These are phyloP conservation scores for Potamilus streckersoni DNA, from an alignment of 1,140 invertebrate genomes.

Conservation along the genomic window DNA sequence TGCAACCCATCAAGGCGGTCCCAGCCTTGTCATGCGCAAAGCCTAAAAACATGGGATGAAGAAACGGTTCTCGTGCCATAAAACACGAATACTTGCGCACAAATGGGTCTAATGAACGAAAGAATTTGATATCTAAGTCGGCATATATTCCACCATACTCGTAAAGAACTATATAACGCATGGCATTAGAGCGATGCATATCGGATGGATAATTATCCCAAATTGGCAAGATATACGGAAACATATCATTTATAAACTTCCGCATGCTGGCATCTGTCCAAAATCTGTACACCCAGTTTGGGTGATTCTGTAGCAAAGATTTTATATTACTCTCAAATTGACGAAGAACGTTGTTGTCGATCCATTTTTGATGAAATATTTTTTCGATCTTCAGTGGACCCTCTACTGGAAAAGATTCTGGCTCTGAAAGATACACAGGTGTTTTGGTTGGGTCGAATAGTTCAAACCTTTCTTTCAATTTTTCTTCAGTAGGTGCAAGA, in stretches of 20 bases:
- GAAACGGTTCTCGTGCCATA: slow-evolving; percentile 50
- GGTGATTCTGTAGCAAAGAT: slow-evolving; percentile 44
- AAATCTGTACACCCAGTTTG: slow-evolving; percentile 54
- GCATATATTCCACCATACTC: slow-evolving; percentile 57
- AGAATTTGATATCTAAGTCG: slow-evolving; percentile 52
- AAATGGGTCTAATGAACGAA: slow-evolving; percentile 40
- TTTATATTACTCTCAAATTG: slow-evolving; percentile 42
- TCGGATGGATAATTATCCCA: slow-evolving; percentile 44
- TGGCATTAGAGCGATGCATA: slow-evolving; percentile 47
- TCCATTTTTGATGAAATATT: slow-evolving; percentile 62
- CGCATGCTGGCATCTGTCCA: slow-evolving; percentile 55
- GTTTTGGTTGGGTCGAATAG: too few relatives aligned
- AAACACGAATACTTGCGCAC: slow-evolving; percentile 48
- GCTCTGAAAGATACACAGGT: too few relatives aligned
- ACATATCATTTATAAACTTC: slow-evolving; percentile 39
- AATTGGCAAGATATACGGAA: slow-evolving; percentile 39
- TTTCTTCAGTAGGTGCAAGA: too few relatives aligned
- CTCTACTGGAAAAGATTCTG: slow-evolving; percentile 33
- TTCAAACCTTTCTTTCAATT: too few relatives aligned
- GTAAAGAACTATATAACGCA: slow-evolving; percentile 53
- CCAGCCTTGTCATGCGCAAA: slow-evolving; percentile 49
- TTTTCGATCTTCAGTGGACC: slow-evolving; percentile 44
- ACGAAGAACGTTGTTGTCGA: slow-evolving; percentile 39
- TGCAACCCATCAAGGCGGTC: slow-evolving; percentile 58
- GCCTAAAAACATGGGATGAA: slow-evolving; percentile 45